Base-by-base conservation (phyloP, 2,113 vertebrate species). In the Amazona guildingii region DNA sequence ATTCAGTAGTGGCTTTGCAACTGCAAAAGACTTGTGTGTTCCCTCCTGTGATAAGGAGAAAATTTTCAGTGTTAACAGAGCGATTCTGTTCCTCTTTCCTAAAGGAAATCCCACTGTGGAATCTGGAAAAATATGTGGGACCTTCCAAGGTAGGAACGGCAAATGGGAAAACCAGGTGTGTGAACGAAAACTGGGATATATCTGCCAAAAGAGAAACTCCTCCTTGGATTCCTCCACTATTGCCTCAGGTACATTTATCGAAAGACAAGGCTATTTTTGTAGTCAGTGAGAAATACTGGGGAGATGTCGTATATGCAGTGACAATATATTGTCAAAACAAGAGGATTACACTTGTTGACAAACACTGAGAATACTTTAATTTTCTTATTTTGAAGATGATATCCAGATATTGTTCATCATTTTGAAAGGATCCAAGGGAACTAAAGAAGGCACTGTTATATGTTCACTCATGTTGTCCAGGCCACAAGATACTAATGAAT, bases 111-210 rank as follows among this genome's bases (percentile, higher is more conserved):
- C 99, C 2, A 98, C 99, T 55, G 57, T 95, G 17, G 98, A 99
- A 69, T 98, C 98, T 17, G 98, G 98, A 29, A 97, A 98, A 84
- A 98, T 97, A 95, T 99, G 99, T 92, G 99, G 97, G 29, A 98
- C 97, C 12, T 96, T 99, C 35, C 99, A 99, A 91, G 97, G 98
- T 29, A 98, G 94, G 28, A 99, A 98, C 13, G 99, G 98, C 9
- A 99, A 99, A 86, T 99, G 99, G 99, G 98, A 99, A 89, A 99
- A 98, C 94, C 91, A 88, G 9, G 23, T 67, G 10, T 99, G 99
- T 94, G 93, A 94, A 54, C 97, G 96, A 92, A 99, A 98, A 92
- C 96, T 98, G 51, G 99, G 99, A 83, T 99, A 99, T 77, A 98
- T 99, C 94, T 99, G 99, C 90, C 98, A 99, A 62, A 99, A 98